A percentile compares a stretch with the other conserved stretches of the same genome.
Conservation (phyloP, 2,113 vertebrate species). For the Acinonyx jubatus region DNA sequence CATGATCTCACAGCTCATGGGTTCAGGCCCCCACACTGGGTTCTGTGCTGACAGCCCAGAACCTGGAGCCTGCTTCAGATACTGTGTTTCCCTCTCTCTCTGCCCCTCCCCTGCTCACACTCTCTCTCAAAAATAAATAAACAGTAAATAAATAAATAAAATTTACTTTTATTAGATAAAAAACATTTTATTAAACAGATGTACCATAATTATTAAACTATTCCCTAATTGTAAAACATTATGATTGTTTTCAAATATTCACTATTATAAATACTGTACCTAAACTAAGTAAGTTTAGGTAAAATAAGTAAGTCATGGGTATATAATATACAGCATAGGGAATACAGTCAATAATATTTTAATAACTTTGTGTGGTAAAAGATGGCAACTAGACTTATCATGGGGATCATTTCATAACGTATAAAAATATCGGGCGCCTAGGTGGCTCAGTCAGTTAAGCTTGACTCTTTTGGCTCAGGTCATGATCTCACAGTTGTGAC, state of each 20-base stretch:
- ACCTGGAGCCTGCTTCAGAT: too few relatives aligned
- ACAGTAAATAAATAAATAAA: background rate
- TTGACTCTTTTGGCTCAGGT: too few relatives aligned
- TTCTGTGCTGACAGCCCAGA: too few relatives aligned
- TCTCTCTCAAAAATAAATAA: too few relatives aligned
- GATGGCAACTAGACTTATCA: background rate
- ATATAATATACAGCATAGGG: background rate
- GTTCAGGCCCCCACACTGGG: too few relatives aligned
- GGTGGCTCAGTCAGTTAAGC: too few relatives aligned
- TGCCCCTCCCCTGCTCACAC: too few relatives aligned
- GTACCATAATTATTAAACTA: background rate
- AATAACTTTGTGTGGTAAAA: background rate
- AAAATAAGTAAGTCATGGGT: background rate
- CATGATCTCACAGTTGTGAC: too few relatives aligned
- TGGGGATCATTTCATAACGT: background rate
- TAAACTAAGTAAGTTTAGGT: background rate
- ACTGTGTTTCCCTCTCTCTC: too few relatives aligned
- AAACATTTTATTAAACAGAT: background rate
- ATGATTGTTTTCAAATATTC: background rate
- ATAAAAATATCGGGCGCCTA: too few relatives aligned
- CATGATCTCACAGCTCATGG: too few relatives aligned
- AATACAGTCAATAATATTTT: background rate
- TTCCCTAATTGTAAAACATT: constrained; percentile 1
- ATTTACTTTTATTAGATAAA: constrained; percentile 23
- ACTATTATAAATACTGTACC: background rate